phyloP scores from a whole-genome alignment of 2,797 vertebrate species.

The Saguinus oedipus region DNA sequence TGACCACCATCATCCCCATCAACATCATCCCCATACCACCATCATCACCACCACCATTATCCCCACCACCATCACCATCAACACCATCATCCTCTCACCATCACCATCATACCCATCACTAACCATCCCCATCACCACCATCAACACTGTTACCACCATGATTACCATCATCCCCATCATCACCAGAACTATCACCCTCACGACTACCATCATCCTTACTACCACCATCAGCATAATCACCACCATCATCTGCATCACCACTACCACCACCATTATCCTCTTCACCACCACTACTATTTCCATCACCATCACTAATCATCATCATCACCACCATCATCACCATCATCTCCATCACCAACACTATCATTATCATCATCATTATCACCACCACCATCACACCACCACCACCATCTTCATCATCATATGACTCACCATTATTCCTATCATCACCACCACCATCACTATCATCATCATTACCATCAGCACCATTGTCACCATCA shows the following conservation, averaged over 20 bases:
- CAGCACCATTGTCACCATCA: accelerated
- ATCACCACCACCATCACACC: accelerated
- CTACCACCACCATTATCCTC: neutral
- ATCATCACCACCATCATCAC: neutral
- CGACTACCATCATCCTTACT: too few relatives aligned
- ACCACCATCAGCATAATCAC: too few relatives aligned
- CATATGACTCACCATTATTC: neutral
- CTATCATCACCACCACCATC: neutral
- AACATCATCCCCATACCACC: too few relatives aligned
- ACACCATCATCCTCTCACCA: too few relatives aligned
- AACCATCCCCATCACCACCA: too few relatives aligned
- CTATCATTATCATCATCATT: accelerated
- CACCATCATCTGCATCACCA: too few relatives aligned
- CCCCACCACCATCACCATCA: too few relatives aligned
- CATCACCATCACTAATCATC: accelerated
- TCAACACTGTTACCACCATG: accelerated
- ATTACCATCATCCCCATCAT: accelerated
- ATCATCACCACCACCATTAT: too few relatives aligned
- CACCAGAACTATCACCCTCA: neutral
- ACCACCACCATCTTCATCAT: accelerated
- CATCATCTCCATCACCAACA: neutral
- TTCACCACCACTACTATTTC: accelerated
- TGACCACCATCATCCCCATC: too few relatives aligned
- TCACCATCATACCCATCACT: too few relatives aligned
- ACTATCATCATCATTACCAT: accelerated